A percentile compares a stretch with the other conserved stretches of the same genome.
phyloP scores from a whole-genome alignment of 2,797 vertebrate species.

The Odontamblyopus rebecca region DNA sequence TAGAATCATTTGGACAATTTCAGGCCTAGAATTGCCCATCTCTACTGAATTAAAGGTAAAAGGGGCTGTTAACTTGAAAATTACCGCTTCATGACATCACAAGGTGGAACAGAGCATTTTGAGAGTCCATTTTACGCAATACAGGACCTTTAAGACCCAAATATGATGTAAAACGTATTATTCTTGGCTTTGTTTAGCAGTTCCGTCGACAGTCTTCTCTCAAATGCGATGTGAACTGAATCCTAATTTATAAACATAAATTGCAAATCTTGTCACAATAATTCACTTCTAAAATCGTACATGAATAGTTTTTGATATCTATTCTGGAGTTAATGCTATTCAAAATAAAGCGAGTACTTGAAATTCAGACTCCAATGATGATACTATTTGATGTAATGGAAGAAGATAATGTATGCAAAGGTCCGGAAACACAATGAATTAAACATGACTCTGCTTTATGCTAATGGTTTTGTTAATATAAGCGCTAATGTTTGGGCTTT shows the following conservation, averaged over 20 bases:
- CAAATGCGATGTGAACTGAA: not conserved
- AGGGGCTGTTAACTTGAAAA: too few relatives aligned
- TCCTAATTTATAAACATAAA: not conserved
- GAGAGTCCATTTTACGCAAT: too few relatives aligned
- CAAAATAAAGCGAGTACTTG: not conserved
- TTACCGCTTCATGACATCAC: too few relatives aligned
- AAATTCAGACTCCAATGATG: not conserved
- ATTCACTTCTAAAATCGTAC: not conserved
- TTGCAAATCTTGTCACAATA: not conserved
- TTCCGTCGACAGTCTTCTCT: too few relatives aligned
- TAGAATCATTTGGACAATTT: too few relatives aligned
- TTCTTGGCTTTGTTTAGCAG: too few relatives aligned
- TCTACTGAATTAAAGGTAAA: too few relatives aligned
- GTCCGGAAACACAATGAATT: not conserved
- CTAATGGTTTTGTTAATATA: conserved; percentile 8
- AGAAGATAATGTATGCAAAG: not conserved
- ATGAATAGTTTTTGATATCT: not conserved
- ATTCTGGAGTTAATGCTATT: not conserved
- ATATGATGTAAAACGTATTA: too few relatives aligned
- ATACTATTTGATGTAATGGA: not conserved
- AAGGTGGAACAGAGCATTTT: too few relatives aligned
- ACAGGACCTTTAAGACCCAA: too few relatives aligned
- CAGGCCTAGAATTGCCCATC: too few relatives aligned
- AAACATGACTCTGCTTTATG: conserved; percentile 1
- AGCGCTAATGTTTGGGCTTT: conserved; percentile 1